Percentiles rank a stretch among this genome's conserved stretches.
Evolutionary conservation across 2,797 vertebrate genomes (phyloP).

Genomic region (Crenuchus spilurus): DNA sequence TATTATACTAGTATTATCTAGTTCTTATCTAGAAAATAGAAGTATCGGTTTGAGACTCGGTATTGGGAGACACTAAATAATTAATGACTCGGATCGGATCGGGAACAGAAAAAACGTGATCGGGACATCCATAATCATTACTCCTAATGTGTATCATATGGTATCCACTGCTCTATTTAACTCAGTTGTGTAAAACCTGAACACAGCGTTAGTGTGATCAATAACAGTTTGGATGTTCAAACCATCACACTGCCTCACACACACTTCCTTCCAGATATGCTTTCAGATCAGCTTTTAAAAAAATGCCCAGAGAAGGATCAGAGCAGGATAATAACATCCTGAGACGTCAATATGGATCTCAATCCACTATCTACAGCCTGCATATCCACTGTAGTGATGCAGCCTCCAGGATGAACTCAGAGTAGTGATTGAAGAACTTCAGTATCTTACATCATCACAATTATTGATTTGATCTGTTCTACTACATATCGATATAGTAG

Average conservation of each 20-base stretch:
- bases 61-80: no score
- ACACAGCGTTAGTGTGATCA: no score
- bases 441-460: background rate
- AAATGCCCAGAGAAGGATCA: background rate
- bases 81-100: no score
- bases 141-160: no score
- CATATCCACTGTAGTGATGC: background rate
- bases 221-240: no score
- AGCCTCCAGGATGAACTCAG: background rate
- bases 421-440: background rate
- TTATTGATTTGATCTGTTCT: background rate
- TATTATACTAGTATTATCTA: no score
- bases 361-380: background rate
- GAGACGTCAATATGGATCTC: background rate
- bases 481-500: background rate
- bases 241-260: background rate
- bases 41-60: no score
- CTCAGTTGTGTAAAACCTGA: no score
- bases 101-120: no score
- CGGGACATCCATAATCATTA: no score
- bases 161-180: no score
- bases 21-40: no score
- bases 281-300: background rate
- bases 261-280: background rate
- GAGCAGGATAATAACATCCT: background rate